phyloP scores from a whole-genome alignment of 2,113 vertebrate species.

The Gavialis gangeticus region DNA sequence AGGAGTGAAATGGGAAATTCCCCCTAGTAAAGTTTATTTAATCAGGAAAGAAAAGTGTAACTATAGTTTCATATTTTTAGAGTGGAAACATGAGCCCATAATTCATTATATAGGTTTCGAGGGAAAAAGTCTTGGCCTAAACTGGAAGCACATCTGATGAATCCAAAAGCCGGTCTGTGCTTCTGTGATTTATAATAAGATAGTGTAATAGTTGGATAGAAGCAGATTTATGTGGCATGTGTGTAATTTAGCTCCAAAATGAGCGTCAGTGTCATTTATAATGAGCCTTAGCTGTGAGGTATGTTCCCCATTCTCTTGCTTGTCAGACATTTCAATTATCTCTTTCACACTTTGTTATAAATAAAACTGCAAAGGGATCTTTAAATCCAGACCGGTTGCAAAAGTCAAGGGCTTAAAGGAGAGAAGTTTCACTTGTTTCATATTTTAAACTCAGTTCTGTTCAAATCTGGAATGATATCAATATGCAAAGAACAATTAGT shows the following conservation, averaged over 20 bases:
- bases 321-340: constrained; percentile 46
- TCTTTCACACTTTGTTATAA: constrained; percentile 38
- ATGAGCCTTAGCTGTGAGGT: constrained; percentile 42
- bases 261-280: neutral
- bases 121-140: neutral
- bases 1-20: neutral
- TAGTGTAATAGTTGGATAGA: constrained; percentile 18
- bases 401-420: constrained; percentile 29
- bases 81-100: neutral
- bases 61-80: neutral
- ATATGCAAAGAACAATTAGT: neutral
- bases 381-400: neutral
- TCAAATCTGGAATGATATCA: neutral
- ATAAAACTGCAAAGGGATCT: constrained; percentile 37
- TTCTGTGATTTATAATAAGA: neutral
- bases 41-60: neutral
- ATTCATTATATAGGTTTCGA: neutral
- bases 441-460: neutral
- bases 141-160: neutral
- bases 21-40: neutral
- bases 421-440: neutral
- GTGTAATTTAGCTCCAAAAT: constrained; percentile 15
- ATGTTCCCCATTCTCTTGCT: constrained; percentile 28
- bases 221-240: constrained; percentile 18
- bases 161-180: constrained; percentile 4